phyloP scores from a whole-genome alignment of 2,113 vertebrate species.

The Cryptomyrus ogoouensis region DNA sequence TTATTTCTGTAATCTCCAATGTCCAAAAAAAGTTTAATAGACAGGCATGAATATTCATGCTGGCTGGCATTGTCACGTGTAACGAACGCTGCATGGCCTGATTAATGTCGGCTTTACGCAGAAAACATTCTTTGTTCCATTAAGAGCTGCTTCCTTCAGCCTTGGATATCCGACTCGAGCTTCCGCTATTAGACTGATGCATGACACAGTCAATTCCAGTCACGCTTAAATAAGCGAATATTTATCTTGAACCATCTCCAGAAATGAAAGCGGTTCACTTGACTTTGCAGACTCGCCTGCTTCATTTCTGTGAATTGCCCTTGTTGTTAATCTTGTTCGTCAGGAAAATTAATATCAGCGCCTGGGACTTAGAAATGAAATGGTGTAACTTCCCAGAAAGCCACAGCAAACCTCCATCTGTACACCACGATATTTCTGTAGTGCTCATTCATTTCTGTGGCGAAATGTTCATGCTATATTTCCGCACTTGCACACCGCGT shows the following conservation, averaged over 20 bases:
- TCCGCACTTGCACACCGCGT: background rate
- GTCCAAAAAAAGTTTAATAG: conserved; percentile 73
- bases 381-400: background rate
- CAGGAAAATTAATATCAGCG: conserved; percentile 17
- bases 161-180: conserved; percentile 85
- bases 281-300: conserved; percentile 53
- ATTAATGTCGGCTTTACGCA: conserved; percentile 81
- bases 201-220: conserved; percentile 93
- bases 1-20: conserved; percentile 70
- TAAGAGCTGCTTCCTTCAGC: conserved; percentile 88
- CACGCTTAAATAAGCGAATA: conserved; percentile 92
- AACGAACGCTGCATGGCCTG: conserved; percentile 83
- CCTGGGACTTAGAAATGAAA: conserved; percentile 16
- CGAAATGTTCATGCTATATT: background rate
- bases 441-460: background rate
- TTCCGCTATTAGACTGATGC: conserved; percentile 91
- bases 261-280: conserved; percentile 50
- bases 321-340: conserved; percentile 34
- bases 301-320: conserved; percentile 25
- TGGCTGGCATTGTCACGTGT: conserved; percentile 80
- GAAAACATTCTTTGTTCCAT: conserved; percentile 96
- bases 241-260: conserved; percentile 67
- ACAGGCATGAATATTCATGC: conserved; percentile 77
- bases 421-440: background rate
- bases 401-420: background rate